Conservation (phyloP, 92 coral and sea anemone species). For the Epizoanthus rinbou region DNA sequence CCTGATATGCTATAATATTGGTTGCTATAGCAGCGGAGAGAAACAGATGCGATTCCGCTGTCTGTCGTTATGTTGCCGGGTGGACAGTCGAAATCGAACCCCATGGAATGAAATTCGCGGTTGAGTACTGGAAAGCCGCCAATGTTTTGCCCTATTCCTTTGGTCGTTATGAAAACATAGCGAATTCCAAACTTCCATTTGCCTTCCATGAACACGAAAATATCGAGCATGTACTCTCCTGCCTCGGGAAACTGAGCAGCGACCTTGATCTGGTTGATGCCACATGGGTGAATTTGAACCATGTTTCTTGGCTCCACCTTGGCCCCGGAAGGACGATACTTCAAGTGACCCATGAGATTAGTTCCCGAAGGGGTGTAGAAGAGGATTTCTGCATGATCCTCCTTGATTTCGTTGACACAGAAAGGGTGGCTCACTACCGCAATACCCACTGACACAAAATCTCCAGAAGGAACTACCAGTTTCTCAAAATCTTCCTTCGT, state of each 20-base stretch:
- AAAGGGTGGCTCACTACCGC: constrained; percentile 75
- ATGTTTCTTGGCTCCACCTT: constrained; percentile 61
- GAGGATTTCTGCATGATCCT: constrained; percentile 61
- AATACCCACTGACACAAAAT: constrained; percentile 52
- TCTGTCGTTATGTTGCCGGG: constrained; percentile 65
- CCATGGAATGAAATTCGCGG: constrained; percentile 63
- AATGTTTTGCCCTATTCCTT: constrained; percentile 72
- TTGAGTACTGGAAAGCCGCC: constrained; percentile 83
- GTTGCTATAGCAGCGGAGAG: constrained; percentile 57
- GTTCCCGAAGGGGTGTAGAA: constrained; percentile 54
- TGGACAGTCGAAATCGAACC: constrained; percentile 71
- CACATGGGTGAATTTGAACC: constrained; percentile 57
- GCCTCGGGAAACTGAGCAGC: constrained; percentile 75
- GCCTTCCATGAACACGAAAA: constrained; percentile 54
- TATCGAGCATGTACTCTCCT: constrained; percentile 67
- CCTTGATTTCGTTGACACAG: constrained; percentile 59
- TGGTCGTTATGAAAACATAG: constrained; percentile 64
- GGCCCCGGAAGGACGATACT: constrained; percentile 51
- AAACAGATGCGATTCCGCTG: constrained; percentile 61
- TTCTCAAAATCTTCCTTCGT: constrained; percentile 78
- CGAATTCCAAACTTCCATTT: constrained; percentile 77
- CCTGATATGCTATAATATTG: constrained; percentile 49
- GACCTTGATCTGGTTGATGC: constrained; percentile 51
- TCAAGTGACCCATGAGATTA: constrained; percentile 67
- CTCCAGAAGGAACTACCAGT: constrained; percentile 72